Evolutionary conservation across 2,888 invertebrate species (phyloP).

Genomic region (Anodontia alba): DNA sequence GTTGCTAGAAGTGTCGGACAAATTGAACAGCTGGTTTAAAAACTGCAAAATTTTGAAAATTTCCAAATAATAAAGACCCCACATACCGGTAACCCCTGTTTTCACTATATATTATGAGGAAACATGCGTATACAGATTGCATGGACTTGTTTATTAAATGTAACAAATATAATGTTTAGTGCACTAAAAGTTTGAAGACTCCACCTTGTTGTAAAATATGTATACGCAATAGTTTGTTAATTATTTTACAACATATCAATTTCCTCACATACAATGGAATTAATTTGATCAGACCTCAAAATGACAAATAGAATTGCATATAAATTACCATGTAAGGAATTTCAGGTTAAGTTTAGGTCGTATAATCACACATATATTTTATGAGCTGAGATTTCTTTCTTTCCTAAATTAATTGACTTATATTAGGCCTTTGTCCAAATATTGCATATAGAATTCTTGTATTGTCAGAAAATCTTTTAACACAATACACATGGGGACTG

Average conservation of each 20-base stretch:
- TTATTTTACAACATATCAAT: constrained; percentile 1
- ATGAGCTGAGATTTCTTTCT: neutral
- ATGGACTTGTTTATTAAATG: no score
- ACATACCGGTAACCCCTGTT: no score
- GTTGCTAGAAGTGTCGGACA: no score
- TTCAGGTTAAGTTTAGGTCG: constrained; percentile 13
- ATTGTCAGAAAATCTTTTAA: constrained; percentile 9
- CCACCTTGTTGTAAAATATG: no score
- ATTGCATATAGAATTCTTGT: constrained; percentile 12
- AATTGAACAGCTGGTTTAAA: no score
- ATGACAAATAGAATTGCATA: neutral
- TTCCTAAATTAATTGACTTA: constrained; percentile 12
- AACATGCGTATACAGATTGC: no score
- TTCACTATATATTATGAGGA: no score
- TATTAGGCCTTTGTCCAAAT: constrained; percentile 17
- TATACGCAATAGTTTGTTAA: neutral
- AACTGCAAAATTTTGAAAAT: no score
- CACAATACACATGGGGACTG: constrained; percentile 22
- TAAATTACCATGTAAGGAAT: constrained; percentile 12
- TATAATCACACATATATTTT: constrained; percentile 15
- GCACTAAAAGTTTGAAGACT: no score
- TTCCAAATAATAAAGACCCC: no score
- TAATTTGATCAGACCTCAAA: constrained; percentile 10
- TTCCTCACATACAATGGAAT: neutral
- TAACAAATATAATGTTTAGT: no score